Base-by-base conservation (phyloP, 2,797 vertebrate genomes). In the Thalassophryne amazonica region DNA sequence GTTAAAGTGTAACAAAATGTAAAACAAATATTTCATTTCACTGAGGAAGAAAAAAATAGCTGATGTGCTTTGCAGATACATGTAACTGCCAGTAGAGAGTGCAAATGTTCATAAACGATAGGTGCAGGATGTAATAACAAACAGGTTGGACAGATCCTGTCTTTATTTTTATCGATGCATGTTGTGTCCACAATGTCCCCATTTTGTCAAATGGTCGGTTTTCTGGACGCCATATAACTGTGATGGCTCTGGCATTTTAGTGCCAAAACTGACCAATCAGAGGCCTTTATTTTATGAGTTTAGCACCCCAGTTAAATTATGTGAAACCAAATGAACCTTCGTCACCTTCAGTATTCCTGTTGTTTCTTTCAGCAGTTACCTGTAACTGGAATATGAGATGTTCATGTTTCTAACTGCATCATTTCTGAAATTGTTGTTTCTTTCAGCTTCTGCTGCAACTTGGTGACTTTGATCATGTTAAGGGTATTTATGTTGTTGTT, bases 71-170 rank as follows among this genome's bases (percentile, higher is more conserved):
- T 5, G 35, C 30, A 23, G 9, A 51, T 42, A 73, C 51, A 61
- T 52, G 62, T 71, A 73, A 82, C 63, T 72, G 73, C 76, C 73
- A 73, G 78, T 68, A 58, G 35, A n/a, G 13, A 27, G 34, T 33
- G 43, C 4, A 34, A 40, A 52, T 28, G 23, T 7, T 12, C 14
- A 11, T 12, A 25, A 20, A 16, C 10, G 19, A 33, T 11, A 7
- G 47, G 49, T 58, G 58, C 2, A 64, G 53, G 60, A 64, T n/a
- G 28, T 13, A 8, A 0, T 1, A 10, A 41, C 12, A n/a, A 5
- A 5, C 5, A 18, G 11, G 17, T 14, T 9, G 4, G 10, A 31
- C 23, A 6, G 6, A 12, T 25, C 40, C 2, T 15, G 15, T 4
- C 12, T 14, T 14, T 14, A 14, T 6, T 14, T 30, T 30, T 12